These are phyloP conservation scores for Marcusenius ussheri DNA, from an alignment of 2,113 vertebrate species.

Conservation along the genomic window DNA sequence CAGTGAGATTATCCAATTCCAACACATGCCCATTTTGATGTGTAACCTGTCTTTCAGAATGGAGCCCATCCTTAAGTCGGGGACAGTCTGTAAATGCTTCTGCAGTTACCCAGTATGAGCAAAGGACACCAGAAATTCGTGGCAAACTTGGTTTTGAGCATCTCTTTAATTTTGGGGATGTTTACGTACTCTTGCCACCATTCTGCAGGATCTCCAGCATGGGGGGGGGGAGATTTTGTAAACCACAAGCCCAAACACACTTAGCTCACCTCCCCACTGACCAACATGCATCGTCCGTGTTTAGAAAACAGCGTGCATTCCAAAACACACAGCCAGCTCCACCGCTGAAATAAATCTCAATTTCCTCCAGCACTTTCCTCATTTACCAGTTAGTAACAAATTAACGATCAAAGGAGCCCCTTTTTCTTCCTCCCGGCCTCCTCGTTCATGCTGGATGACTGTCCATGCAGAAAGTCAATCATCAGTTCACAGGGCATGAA, in stretches of 20 bases:
- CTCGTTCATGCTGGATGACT: neutral
- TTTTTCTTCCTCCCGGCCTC: conserved; percentile 1
- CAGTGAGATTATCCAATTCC: neutral
- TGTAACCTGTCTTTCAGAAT: neutral
- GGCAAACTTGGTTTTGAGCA: neutral
- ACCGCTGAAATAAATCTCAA: conserved; percentile 57
- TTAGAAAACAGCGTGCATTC: conserved; percentile 54
- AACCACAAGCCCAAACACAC: conserved; percentile 59
- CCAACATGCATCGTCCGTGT: conserved; percentile 49
- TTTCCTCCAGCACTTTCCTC: conserved; percentile 51
- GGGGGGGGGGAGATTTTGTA: neutral
- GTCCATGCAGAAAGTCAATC: neutral
- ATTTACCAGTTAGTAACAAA: conserved; percentile 45
- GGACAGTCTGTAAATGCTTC: neutral
- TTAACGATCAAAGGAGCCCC: conserved; percentile 50
- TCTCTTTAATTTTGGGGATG: neutral
- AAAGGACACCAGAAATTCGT: neutral
- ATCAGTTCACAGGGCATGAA: neutral
- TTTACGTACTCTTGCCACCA: neutral
- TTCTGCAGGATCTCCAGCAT: neutral
- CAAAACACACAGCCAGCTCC: conserved; percentile 52
- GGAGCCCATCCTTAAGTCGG: neutral
- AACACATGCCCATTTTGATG: neutral
- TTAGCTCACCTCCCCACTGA: conserved; percentile 54
- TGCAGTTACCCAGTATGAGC: neutral